phyloP scores from a whole-genome alignment of 2,797 vertebrate genomes.

The Buphagus erythrorhynchus region DNA sequence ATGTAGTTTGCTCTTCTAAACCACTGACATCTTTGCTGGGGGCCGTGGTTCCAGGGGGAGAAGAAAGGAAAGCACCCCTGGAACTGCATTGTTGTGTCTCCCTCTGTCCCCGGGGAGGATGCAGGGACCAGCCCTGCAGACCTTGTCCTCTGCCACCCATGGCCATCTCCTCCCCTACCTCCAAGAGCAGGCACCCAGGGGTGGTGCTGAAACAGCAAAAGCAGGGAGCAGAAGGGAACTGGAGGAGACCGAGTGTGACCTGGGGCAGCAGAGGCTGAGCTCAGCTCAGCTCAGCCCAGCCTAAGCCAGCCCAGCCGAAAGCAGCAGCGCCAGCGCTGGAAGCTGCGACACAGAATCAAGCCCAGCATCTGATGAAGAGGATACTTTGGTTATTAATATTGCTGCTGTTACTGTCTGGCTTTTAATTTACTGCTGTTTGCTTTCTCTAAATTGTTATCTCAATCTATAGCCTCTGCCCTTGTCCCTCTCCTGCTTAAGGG shows the following conservation, averaged over 20 bases:
- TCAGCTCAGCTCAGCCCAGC: neutral
- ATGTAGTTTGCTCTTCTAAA: neutral
- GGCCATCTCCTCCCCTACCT: fast-evolving
- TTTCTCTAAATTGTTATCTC: neutral
- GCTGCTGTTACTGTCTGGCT: neutral
- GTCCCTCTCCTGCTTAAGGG: no score
- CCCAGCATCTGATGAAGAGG: fast-evolving
- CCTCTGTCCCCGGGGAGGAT: neutral
- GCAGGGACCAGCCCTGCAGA: neutral
- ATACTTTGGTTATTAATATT: neutral
- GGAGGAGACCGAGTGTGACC: neutral
- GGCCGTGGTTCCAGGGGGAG: fast-evolving
- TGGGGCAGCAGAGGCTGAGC: neutral
- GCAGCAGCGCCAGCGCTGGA: fast-evolving
- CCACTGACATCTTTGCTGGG: no score
- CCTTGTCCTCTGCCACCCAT: fast-evolving
- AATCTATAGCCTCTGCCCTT: no score
- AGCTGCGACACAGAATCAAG: fast-evolving
- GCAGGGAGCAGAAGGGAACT: neutral
- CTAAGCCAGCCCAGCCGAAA: neutral
- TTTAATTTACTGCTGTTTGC: neutral
- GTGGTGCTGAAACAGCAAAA: neutral
- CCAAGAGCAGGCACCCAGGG: fast-evolving
- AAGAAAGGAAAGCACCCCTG: fast-evolving
- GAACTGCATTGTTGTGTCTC: neutral